Conservation (phyloP, 1,140 invertebrate species). For the Metaphire vulgaris region DNA sequence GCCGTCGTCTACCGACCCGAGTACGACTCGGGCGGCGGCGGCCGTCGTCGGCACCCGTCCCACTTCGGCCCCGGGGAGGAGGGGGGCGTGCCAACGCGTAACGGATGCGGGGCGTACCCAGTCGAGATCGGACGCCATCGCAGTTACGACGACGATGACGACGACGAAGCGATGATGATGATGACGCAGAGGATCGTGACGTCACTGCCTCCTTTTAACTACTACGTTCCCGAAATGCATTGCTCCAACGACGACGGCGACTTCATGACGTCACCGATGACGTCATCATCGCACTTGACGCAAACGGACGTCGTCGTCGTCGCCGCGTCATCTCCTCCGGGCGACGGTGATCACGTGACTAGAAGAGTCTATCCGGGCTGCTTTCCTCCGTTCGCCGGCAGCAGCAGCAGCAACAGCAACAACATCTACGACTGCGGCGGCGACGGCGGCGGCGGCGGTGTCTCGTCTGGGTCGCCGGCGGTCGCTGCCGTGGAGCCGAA, state of each 20-base stretch:
- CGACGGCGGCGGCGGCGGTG: background rate
- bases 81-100: too few relatives aligned
- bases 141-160: background rate
- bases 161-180: background rate
- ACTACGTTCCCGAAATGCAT: background rate
- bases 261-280: background rate
- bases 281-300: too few relatives aligned
- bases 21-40: background rate
- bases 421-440: background rate
- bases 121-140: too few relatives aligned
- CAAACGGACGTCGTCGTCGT: background rate
- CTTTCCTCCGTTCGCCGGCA: background rate
- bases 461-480: background rate
- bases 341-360: too few relatives aligned
- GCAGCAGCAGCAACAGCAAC: background rate
- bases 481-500: background rate
- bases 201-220: background rate
- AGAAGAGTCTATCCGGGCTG: background rate
- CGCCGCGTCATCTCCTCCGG: too few relatives aligned
- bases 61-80: background rate
- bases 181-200: background rate
- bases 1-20: background rate
- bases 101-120: too few relatives aligned
- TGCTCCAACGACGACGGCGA: background rate
- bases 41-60: background rate